Percentiles rank a stretch among this genome's conserved stretches.
These are phyloP conservation scores for Bathynomus jamesi DNA, from an alignment of 1,140 invertebrate species.

Conservation along the genomic window DNA sequence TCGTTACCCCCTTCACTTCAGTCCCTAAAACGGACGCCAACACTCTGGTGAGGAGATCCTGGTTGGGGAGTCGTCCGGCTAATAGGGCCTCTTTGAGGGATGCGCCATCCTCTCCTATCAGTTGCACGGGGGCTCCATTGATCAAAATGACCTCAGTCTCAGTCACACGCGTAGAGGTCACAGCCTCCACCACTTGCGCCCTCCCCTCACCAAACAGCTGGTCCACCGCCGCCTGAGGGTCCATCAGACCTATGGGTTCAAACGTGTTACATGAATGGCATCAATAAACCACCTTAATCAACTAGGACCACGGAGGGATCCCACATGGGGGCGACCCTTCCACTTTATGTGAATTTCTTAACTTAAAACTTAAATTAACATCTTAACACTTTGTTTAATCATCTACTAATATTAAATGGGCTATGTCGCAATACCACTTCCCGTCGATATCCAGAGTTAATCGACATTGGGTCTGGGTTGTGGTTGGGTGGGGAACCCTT, in stretches of 20 bases:
- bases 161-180: constrained; percentile 61
- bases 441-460: too few relatives aligned
- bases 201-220: constrained; percentile 61
- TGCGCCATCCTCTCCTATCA: constrained; percentile 60
- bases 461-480: too few relatives aligned
- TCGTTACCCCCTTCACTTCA: constrained; percentile 26
- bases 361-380: too few relatives aligned
- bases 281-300: too few relatives aligned
- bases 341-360: too few relatives aligned
- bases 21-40: constrained; percentile 43
- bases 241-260: constrained; percentile 39
- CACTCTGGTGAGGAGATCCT: constrained; percentile 64
- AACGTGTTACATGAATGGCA: too few relatives aligned
- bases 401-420: too few relatives aligned
- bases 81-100: constrained; percentile 61
- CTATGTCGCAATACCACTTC: too few relatives aligned
- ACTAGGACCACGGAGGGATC: too few relatives aligned
- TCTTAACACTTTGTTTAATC: too few relatives aligned
- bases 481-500: too few relatives aligned
- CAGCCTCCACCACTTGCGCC: constrained; percentile 65
- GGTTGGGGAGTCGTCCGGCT: constrained; percentile 56
- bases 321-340: too few relatives aligned
- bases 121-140: constrained; percentile 61
- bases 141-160: constrained; percentile 66
- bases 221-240: constrained; percentile 68